phyloP scores from a whole-genome alignment of 1,140 invertebrate species.

The Heliothis virescens region DNA sequence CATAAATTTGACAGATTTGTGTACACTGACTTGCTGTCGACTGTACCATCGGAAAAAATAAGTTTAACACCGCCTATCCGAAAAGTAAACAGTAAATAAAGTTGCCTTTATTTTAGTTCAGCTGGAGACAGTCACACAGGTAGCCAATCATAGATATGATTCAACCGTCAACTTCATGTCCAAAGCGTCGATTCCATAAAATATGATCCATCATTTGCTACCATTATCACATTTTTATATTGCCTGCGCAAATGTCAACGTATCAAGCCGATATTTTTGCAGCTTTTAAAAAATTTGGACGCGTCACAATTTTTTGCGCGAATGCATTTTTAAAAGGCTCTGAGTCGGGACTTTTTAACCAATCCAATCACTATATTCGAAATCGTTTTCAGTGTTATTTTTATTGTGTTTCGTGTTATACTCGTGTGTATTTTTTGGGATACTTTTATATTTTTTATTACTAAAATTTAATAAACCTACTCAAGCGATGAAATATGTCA shows the following conservation, averaged over 20 bases:
- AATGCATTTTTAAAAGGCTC: slow-evolving; percentile 49
- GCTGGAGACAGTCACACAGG: neutral
- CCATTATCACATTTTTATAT: slow-evolving; percentile 35
- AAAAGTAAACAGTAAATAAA: too few species aligned
- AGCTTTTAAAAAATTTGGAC: slow-evolving; percentile 47
- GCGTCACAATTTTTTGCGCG: slow-evolving; percentile 26
- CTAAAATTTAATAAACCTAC: too few species aligned
- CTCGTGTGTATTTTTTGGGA: neutral
- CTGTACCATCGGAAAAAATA: too few species aligned
- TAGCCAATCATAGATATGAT: neutral
- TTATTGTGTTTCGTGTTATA: slow-evolving; percentile 27
- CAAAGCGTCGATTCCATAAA: neutral
- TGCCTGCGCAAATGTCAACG: slow-evolving; percentile 18
- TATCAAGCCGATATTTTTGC: slow-evolving; percentile 27
- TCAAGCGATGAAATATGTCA: too few species aligned
- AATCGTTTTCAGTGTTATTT: slow-evolving; percentile 21
- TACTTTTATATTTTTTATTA: neutral
- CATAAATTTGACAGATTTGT: too few species aligned
- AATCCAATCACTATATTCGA: slow-evolving; percentile 43
- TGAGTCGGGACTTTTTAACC: slow-evolving; percentile 37
- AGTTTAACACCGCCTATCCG: too few species aligned
- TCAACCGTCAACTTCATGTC: neutral
- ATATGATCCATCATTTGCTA: slow-evolving; percentile 19
- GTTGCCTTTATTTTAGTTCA: too few species aligned
- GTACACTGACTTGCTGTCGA: too few species aligned